Evolutionary conservation across 2,797 vertebrate genomes (phyloP).

Genomic region (Gambelia wislizenii): DNA sequence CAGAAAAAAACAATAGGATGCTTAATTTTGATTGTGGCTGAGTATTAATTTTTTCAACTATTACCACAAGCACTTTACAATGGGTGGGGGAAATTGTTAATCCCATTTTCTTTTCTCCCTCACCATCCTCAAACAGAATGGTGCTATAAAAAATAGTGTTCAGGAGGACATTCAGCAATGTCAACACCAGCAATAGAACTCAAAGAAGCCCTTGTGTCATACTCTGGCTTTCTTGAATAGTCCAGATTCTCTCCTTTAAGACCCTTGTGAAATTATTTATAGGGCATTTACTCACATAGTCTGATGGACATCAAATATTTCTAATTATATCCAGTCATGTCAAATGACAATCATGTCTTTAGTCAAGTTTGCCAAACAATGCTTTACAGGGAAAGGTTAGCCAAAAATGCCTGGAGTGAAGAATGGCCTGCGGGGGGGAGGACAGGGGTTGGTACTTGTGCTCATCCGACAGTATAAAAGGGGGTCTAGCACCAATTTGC

Average conservation of each 20-base stretch:
- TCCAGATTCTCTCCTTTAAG: conserved; percentile 74
- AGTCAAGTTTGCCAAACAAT: conserved; percentile 78
- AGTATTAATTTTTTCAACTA: background rate
- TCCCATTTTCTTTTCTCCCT: background rate
- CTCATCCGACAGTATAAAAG: conserved; percentile 75
- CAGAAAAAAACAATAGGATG: conserved; percentile 15
- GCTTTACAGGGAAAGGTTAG: conserved; percentile 77
- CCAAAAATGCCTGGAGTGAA: conserved; percentile 82
- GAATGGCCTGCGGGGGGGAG: conserved; percentile 79
- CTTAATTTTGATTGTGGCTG: background rate
- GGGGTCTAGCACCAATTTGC: conserved; percentile 57
- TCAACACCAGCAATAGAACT: conserved; percentile 59
- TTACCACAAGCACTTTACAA: background rate
- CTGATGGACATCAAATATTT: conserved; percentile 81
- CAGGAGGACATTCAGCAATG: conserved; percentile 32
- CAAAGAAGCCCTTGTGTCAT: conserved; percentile 70
- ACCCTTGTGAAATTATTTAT: conserved; percentile 81
- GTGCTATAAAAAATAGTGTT: background rate
- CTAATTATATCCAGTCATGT: conserved; percentile 84
- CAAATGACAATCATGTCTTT: conserved; percentile 82
- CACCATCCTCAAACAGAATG: background rate
- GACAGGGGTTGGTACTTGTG: conserved; percentile 77
- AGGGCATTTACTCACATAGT: conserved; percentile 80
- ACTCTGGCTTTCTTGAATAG: conserved; percentile 71
- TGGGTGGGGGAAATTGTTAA: background rate